Conservation (phyloP, 2,797 vertebrate species). For the Bradypus variegatus region DNA sequence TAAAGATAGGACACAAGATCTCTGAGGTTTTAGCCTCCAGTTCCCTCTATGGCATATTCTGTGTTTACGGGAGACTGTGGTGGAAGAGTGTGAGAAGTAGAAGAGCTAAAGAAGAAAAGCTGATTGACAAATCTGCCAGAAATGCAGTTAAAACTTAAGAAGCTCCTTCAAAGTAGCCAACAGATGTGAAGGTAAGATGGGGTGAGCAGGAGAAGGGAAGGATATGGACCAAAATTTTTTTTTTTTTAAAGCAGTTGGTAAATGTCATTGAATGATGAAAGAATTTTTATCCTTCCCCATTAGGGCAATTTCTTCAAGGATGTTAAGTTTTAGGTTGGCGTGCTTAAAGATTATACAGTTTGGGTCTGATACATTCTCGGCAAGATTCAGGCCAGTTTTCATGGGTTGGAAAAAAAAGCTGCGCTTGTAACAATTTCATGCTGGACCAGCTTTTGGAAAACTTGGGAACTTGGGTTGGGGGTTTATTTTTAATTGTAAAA, state of each 20-base stretch:
- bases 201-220: not conserved
- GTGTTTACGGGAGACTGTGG: not conserved
- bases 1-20: not conserved
- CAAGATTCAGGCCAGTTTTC: not conserved
- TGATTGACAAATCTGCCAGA: rapidly evolving
- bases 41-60: rapidly evolving
- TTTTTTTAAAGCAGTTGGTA: not conserved
- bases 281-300: not conserved
- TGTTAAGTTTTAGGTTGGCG: rapidly evolving
- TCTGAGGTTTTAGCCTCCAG: rapidly evolving
- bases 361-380: not conserved
- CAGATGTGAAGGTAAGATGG: not conserved
- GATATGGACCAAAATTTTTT: rapidly evolving
- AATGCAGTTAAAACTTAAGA: not conserved
- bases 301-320: rapidly evolving
- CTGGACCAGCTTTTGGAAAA: not conserved
- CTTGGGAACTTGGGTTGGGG: too few species aligned
- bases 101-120: not conserved
- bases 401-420: not conserved
- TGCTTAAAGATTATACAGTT: not conserved
- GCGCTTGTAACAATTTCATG: not conserved
- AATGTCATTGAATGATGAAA: not conserved
- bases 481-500: not conserved
- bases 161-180: not conserved
- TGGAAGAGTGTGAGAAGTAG: not conserved